These are phyloP conservation scores for Psettodes erumei DNA, from an alignment of 2,113 vertebrate species.

Conservation along the genomic window DNA sequence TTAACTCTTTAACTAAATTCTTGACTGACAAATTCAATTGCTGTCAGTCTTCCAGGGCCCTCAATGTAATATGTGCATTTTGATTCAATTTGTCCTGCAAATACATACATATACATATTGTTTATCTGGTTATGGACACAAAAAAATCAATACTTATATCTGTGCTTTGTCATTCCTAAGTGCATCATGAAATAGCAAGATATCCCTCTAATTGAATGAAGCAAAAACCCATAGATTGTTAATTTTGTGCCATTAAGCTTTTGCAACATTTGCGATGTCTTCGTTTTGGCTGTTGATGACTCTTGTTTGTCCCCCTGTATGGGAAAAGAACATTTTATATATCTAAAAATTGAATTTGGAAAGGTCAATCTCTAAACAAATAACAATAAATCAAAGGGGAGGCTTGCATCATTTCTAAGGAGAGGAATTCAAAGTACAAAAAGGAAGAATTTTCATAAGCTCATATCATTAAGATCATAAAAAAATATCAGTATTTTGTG, in stretches of 20 bases:
- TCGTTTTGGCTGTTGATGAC: constrained; percentile 78
- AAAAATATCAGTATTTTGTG: background rate
- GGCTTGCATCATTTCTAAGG: constrained; percentile 42
- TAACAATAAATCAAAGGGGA: constrained; percentile 81
- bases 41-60: constrained; percentile 90
- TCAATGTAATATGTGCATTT: constrained; percentile 96
- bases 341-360: constrained; percentile 93
- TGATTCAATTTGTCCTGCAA: constrained; percentile 97
- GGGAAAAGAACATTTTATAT: constrained; percentile 93
- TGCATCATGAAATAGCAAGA: constrained; percentile 97
- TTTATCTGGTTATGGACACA: constrained; percentile 97
- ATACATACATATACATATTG: constrained; percentile 99
- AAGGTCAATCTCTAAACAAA: constrained; percentile 91
- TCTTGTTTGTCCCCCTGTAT: constrained; percentile 83
- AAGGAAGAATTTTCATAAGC: constrained; percentile 10
- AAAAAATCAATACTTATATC: constrained; percentile 99
- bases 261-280: constrained; percentile 89
- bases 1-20: constrained; percentile 99
- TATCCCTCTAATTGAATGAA: constrained; percentile 94
- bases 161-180: constrained; percentile 97
- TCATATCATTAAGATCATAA: constrained; percentile 8
- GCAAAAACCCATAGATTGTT: constrained; percentile 92
- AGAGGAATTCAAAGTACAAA: constrained; percentile 46
- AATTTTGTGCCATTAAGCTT: constrained; percentile 96
- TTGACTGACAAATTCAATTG: constrained; percentile 99